These are phyloP conservation scores for Myanophis thanlyinensis DNA, from an alignment of 2,113 vertebrate genomes.

Conservation along the genomic window DNA sequence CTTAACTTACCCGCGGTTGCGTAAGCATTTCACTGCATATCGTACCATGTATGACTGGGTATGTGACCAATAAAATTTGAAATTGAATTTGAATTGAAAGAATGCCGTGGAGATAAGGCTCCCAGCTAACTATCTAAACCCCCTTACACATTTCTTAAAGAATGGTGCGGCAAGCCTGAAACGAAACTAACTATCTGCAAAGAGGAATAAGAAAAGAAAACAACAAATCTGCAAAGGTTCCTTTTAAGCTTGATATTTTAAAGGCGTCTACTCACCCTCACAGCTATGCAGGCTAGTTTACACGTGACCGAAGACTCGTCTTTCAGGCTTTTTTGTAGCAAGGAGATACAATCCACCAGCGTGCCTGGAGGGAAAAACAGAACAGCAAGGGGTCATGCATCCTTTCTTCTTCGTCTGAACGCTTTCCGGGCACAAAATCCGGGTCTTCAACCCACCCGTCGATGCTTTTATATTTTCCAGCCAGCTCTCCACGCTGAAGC, in stretches of 20 bases:
- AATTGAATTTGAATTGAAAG: no score
- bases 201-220: no score
- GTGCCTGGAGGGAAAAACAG: constrained; percentile 76
- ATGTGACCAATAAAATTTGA: no score
- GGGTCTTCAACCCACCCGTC: constrained; percentile 66
- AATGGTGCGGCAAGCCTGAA: no score
- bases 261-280: constrained; percentile 78
- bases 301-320: constrained; percentile 96
- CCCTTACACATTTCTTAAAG: no score
- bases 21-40: no score
- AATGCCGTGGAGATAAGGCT: no score
- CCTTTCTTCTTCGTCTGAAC: not conserved
- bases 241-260: not conserved
- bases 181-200: no score
- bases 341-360: constrained; percentile 84
- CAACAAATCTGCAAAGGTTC: no score
- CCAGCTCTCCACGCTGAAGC: constrained; percentile 86
- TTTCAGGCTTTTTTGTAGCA: constrained; percentile 83
- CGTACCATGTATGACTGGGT: no score
- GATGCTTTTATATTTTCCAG: constrained; percentile 74
- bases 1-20: no score
- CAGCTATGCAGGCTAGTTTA: constrained; percentile 91
- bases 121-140: no score
- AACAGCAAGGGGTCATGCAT: not conserved
- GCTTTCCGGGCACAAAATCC: not conserved